Conservation (phyloP, 2,113 vertebrate genomes). For the Melierax canorus region DNA sequence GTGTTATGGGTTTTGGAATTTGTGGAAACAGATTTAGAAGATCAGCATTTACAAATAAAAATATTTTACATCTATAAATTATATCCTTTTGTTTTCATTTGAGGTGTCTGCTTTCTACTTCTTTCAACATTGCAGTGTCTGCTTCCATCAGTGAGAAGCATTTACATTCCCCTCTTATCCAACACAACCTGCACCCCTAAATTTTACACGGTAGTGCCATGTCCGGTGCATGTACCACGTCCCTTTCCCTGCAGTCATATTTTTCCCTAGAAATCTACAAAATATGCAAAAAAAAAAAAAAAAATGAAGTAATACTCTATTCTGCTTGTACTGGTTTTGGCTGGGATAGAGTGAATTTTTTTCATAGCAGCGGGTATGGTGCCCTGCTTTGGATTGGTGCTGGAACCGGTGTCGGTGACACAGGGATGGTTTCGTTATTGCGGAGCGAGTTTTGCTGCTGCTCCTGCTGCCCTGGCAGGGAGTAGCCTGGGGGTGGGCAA, state of each 20-base stretch:
- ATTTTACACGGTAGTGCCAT: accelerated
- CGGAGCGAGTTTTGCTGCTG: background rate
- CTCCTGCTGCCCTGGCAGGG: background rate
- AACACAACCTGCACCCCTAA: accelerated
- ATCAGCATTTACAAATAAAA: constrained; percentile 99
- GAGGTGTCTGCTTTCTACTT: background rate
- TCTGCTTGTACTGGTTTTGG: background rate
- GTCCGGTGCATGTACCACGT: accelerated
- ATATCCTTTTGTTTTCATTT: background rate
- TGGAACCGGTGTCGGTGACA: accelerated
- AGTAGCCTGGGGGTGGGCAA: background rate
- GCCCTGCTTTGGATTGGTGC: accelerated
- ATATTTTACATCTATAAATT: constrained; percentile 92
- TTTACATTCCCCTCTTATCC: background rate
- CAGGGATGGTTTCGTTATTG: accelerated
- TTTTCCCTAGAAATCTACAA: background rate
- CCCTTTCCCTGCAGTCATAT: accelerated
- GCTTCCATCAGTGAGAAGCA: accelerated
- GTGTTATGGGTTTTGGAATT: constrained; percentile 96
- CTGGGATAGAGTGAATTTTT: accelerated
- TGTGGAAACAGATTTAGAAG: constrained; percentile 98
- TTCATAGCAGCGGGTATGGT: accelerated
- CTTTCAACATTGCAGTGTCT: background rate
- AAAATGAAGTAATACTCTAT: accelerated
- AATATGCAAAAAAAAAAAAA: too few species aligned